Percentiles rank a stretch among this genome's conserved stretches.
phyloP scores from a whole-genome alignment of 2,113 vertebrate species.

The Panthera uncia region DNA sequence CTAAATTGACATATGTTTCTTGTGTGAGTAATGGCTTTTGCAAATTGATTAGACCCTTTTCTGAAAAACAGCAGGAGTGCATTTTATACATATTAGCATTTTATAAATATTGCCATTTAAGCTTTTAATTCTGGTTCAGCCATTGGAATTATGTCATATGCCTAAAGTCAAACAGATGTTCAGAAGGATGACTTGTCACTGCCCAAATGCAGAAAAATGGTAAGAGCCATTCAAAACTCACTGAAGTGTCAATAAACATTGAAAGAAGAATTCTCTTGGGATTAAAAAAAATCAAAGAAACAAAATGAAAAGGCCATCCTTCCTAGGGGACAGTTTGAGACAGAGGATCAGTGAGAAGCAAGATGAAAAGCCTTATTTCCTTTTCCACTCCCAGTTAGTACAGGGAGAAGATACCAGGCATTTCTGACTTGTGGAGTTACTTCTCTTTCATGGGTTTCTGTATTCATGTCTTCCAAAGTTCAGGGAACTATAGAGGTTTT shows the following conservation, averaged over 20 bases:
- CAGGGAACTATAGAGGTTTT: background rate
- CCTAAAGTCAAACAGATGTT: background rate
- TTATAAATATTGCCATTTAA: slow-evolving; percentile 48
- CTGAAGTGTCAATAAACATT: background rate
- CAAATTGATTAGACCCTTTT: slow-evolving; percentile 12
- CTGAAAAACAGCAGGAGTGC: background rate
- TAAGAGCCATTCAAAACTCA: background rate
- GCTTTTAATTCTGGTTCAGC: slow-evolving; percentile 40
- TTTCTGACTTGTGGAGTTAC: background rate
- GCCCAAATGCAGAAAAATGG: slow-evolving; percentile 28
- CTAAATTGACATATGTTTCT: background rate
- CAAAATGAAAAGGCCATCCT: background rate
- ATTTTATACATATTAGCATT: slow-evolving; percentile 53
- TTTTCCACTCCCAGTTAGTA: background rate
- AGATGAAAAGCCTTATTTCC: background rate
- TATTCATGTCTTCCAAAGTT: background rate
- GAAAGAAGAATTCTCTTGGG: background rate
- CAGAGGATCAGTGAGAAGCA: background rate
- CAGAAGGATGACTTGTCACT: background rate
- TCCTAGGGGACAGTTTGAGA: background rate
- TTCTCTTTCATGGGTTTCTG: background rate
- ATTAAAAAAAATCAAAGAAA: background rate
- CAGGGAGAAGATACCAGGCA: background rate
- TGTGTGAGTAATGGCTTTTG: slow-evolving; percentile 48
- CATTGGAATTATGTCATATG: slow-evolving; percentile 17